Base-by-base conservation (phyloP, 1,140 invertebrate genomes). In the Phenacoccus solenopsis region DNA sequence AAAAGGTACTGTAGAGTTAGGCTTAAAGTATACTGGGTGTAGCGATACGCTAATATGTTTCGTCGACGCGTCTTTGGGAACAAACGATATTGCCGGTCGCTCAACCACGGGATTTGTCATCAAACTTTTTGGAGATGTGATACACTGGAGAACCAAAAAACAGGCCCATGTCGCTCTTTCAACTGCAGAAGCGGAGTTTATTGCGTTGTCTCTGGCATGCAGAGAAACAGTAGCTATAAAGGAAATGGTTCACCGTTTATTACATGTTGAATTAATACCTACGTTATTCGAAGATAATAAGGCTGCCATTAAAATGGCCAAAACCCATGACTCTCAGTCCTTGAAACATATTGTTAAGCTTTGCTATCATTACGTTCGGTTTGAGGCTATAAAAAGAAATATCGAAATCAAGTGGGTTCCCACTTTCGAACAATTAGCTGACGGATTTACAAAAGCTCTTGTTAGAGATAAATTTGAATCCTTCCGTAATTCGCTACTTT, bases 111-210 rank as follows among this genome's bases (percentile, higher is more conserved):
- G 76, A 12, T 75, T 74, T 70, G 61, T 74, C 5, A 72, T 75
- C 35, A 57, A 68, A 10, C 28, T 76, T 1, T 69, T 35, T 38
- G 68, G 68, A 1, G 28, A 73, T 30, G 49, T 72, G 30, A 68
- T 76, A n/a, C 70, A 69, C 12, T 76, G 76, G 75, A 57, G 27
- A 20, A 74, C 68, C 9, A 70, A 72, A 32, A 76, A 74, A 67
- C 75, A 76, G 70, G 28, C 25, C 0, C 73, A 70, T 30, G 71
- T 74, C 12, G 74, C 75, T 24, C 10, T 74, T 24, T 77, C 73
- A 12, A 74, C 73, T 20, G 70, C 67, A 16, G 75, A 77, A 57
- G 73, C 76, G 9, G 75, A 77, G 49, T 78, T 74, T 69, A 72
- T 77, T 32, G 71, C 75, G 12, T 22, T 73, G 25, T 72, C 74